Evolutionary conservation across 2,797 vertebrate genomes (phyloP).

Genomic region (Liparis tanakae): DNA sequence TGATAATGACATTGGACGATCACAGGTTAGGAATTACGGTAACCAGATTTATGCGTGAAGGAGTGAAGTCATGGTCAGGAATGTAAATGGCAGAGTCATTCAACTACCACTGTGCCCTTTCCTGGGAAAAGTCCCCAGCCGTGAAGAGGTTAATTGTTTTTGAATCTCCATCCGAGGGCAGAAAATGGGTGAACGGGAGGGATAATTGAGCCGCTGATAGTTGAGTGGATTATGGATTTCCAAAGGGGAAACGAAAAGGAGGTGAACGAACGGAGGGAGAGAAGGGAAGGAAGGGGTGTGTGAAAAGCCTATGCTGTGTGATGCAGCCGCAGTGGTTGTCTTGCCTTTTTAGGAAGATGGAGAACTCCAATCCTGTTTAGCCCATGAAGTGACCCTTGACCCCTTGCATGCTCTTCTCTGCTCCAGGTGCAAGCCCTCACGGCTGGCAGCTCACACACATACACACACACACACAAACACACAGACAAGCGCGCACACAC

Average conservation of each 20-base stretch:
- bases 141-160: slow-evolving; percentile 90
- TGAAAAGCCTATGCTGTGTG: slow-evolving; percentile 83
- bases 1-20: slow-evolving; percentile 66
- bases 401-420: slow-evolving; percentile 80
- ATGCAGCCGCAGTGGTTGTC: slow-evolving; percentile 86
- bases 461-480: no score
- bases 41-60: slow-evolving; percentile 75
- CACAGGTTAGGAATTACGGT: slow-evolving; percentile 70
- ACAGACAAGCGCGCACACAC: no score
- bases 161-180: slow-evolving; percentile 81
- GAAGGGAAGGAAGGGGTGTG: slow-evolving; percentile 50
- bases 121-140: slow-evolving; percentile 75
- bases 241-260: slow-evolving; percentile 60
- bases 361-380: slow-evolving; percentile 86
- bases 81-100: slow-evolving; percentile 77
- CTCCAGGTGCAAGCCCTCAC: slow-evolving; percentile 90
- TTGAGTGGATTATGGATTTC: slow-evolving; percentile 90
- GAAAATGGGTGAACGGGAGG: slow-evolving; percentile 79
- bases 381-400: slow-evolving; percentile 87
- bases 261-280: slow-evolving; percentile 59
- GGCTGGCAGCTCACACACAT: slow-evolving; percentile 72
- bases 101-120: slow-evolving; percentile 71
- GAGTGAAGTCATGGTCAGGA: slow-evolving; percentile 76
- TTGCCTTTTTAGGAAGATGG: slow-evolving; percentile 84
- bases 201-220: slow-evolving; percentile 87